Evolutionary conservation across 1,140 invertebrate species (phyloP).

Genomic region (Brachionus calyciflorus): DNA sequence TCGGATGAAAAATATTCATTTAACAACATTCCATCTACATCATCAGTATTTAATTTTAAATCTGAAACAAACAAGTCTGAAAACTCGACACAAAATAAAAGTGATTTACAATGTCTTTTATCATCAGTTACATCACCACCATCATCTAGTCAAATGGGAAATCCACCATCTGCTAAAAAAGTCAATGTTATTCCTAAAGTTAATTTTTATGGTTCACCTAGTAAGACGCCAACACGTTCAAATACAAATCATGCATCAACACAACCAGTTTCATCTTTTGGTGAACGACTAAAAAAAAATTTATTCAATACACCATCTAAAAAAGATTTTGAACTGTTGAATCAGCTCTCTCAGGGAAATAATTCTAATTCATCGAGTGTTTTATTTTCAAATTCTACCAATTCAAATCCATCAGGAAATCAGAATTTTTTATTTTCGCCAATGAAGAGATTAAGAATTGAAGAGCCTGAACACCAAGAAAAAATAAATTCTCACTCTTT

Average conservation of each 20-base stretch:
- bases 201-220: conserved; percentile 33
- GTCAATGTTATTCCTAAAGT: conserved; percentile 10
- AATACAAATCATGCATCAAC: neutral
- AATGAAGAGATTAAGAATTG: conserved; percentile 24
- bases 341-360: no score
- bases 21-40: neutral
- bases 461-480: no score
- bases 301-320: conserved; percentile 5
- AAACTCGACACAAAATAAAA: no score
- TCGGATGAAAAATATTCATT: neutral
- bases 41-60: no score
- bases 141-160: no score
- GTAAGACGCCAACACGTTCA: conserved; percentile 14
- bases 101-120: no score
- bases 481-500: no score
- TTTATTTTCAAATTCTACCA: conserved; percentile 56
- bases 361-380: no score
- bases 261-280: neutral
- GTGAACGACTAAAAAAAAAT: conserved; percentile 38
- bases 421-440: conserved; percentile 35
- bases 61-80: no score
- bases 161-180: neutral
- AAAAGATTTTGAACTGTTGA: neutral
- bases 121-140: no score
- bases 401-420: conserved; percentile 46